phyloP scores from a whole-genome alignment of 2,113 vertebrate species.

The Athene cunicularia region DNA sequence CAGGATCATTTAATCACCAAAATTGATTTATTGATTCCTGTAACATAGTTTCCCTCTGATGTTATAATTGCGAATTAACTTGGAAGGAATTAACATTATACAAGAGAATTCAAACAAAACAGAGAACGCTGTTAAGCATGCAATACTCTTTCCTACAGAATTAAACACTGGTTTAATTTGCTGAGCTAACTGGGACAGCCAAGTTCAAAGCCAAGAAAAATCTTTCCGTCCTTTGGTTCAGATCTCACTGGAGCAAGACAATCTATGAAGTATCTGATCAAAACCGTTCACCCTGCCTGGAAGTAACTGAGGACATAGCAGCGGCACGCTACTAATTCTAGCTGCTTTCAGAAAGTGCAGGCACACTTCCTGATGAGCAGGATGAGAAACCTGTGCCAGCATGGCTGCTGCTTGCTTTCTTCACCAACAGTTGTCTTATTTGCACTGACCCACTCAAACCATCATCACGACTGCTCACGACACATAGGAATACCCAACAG shows the following conservation, averaged over 20 bases:
- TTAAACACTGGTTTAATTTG: background rate
- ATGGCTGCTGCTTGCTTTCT: background rate
- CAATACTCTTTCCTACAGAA: background rate
- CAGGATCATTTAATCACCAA: background rate
- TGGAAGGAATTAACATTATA: background rate
- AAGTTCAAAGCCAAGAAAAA: background rate
- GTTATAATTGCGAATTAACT: background rate
- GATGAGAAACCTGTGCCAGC: background rate
- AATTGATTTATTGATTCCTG: background rate
- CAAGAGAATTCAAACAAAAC: background rate
- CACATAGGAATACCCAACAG: background rate
- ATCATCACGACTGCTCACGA: accelerated
- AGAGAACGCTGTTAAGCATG: background rate
- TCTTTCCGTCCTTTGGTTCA: background rate
- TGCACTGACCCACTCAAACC: background rate
- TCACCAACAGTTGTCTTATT: background rate
- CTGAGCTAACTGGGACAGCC: background rate
- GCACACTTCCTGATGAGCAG: accelerated
- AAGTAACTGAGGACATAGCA: background rate
- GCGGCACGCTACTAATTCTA: background rate
- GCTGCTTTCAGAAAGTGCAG: background rate
- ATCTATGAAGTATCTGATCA: background rate
- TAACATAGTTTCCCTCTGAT: background rate
- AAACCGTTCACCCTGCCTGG: background rate
- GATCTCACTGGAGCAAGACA: background rate